These are phyloP conservation scores for Trialeurodes vaporariorum DNA, from an alignment of 1,140 invertebrate species.

Conservation along the genomic window DNA sequence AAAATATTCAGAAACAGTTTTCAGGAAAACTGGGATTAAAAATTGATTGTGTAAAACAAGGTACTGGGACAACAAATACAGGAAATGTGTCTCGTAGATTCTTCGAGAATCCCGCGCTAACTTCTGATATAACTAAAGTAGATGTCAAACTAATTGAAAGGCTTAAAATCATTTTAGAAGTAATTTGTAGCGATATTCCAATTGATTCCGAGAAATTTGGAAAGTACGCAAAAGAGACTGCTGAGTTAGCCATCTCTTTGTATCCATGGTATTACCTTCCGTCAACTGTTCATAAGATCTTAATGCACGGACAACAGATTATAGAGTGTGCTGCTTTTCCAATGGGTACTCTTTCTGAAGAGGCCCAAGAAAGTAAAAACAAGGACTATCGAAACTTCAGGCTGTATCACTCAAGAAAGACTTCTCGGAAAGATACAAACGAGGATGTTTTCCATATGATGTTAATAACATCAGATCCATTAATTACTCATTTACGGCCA, in stretches of 20 bases:
- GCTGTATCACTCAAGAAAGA: conserved; percentile 7
- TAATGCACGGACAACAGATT: background rate
- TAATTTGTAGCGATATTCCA: conserved; percentile 26
- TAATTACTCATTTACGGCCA: conserved; percentile 14
- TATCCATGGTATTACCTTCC: conserved; percentile 10
- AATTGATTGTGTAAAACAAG: conserved; percentile 22
- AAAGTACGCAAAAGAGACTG: conserved; percentile 9
- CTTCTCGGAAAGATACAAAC: conserved; percentile 9
- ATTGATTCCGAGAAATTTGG: conserved; percentile 13
- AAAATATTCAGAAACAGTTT: conserved; percentile 14
- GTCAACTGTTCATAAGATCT: background rate
- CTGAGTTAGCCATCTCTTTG: conserved; percentile 3
- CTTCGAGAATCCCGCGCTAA: conserved; percentile 27
- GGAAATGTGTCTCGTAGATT: conserved; percentile 32
- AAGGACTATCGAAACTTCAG: conserved; percentile 17
- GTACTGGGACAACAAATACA: conserved; percentile 29
- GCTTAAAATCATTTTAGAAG: conserved; percentile 28
- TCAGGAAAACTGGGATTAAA: conserved; percentile 16
- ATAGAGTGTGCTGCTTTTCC: conserved; percentile 9
- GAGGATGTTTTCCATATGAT: conserved; percentile 17
- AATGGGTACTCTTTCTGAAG: conserved; percentile 21
- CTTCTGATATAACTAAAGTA: conserved; percentile 29
- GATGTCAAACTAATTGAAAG: conserved; percentile 30
- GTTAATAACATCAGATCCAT: conserved; percentile 17
- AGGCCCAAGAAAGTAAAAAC: conserved; percentile 21